A percentile compares a stretch with the other conserved stretches of the same genome.
Conservation (phyloP, 1,140 invertebrate genomes). For the Gonioctena quinquepunctata region DNA sequence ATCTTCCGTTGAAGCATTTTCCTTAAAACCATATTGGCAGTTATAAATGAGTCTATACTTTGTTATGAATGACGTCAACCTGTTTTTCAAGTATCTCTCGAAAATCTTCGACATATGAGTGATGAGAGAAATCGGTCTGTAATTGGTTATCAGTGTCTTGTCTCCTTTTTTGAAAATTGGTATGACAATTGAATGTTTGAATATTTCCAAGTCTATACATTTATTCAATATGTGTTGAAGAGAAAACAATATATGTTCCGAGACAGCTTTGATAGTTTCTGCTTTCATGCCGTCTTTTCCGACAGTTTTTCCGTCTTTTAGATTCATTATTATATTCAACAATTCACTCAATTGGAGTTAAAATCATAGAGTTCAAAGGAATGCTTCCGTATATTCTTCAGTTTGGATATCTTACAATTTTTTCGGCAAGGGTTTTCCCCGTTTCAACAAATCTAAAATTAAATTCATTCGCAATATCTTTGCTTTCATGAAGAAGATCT, state of each 20-base stretch:
- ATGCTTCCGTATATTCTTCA: too few relatives aligned
- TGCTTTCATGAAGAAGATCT: constrained; percentile 2
- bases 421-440: neutral
- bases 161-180: constrained; percentile 5
- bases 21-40: constrained; percentile 11
- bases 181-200: constrained; percentile 9
- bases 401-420: too few relatives aligned
- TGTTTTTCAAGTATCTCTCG: neutral
- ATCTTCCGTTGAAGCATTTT: constrained; percentile 10
- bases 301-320: constrained; percentile 8
- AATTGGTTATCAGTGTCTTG: constrained; percentile 3
- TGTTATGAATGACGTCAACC: neutral
- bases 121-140: constrained; percentile 13
- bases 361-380: neutral
- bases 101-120: constrained; percentile 6
- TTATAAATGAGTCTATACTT: constrained; percentile 2
- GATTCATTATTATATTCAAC: constrained; percentile 7
- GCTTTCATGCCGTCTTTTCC: constrained; percentile 13
- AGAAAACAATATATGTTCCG: neutral
- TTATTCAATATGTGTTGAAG: constrained; percentile 7
- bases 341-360: constrained; percentile 5
- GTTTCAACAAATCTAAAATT: neutral
- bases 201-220: constrained; percentile 4
- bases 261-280: constrained; percentile 11
- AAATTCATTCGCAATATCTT: constrained; percentile 1